A percentile compares a stretch with the other conserved stretches of the same genome.
These are phyloP conservation scores for Aphis gossypii DNA, from an alignment of 1,140 invertebrate species.

Conservation along the genomic window DNA sequence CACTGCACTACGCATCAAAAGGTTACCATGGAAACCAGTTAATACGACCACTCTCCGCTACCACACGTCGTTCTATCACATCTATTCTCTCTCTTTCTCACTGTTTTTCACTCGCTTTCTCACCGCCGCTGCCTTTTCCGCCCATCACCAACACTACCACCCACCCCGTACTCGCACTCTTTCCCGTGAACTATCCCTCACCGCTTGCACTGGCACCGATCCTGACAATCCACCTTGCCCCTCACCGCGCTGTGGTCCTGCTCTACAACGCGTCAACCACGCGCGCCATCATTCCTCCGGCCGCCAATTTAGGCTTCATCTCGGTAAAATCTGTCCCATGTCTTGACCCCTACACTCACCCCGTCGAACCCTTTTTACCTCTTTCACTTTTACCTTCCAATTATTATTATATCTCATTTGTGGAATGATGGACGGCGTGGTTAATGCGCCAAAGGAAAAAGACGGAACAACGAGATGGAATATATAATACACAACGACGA, in stretches of 20 bases:
- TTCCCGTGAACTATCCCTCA: background rate
- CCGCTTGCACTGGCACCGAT: background rate
- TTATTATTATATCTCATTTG: constrained; percentile 29
- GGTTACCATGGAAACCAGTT: constrained; percentile 54
- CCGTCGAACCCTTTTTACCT: background rate
- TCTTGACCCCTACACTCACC: background rate
- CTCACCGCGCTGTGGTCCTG: background rate
- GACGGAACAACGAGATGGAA: background rate
- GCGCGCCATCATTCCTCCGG: background rate
- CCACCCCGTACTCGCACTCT: background rate
- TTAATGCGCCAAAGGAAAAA: background rate
- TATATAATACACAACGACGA: background rate
- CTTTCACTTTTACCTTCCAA: constrained; percentile 24
- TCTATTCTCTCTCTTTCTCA: constrained; percentile 14
- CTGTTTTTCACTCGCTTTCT: background rate
- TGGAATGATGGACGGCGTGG: background rate
- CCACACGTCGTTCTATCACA: background rate
- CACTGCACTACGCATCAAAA: constrained; percentile 55
- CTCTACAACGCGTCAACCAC: background rate
- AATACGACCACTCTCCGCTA: constrained; percentile 22
- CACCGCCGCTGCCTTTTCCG: background rate
- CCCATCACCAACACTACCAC: background rate
- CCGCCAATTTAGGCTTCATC: constrained; percentile 24
- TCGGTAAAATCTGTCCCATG: constrained; percentile 42
- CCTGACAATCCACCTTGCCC: background rate